phyloP scores from a whole-genome alignment of 2,113 vertebrate species.

The Poeciliopsis retropinna region DNA sequence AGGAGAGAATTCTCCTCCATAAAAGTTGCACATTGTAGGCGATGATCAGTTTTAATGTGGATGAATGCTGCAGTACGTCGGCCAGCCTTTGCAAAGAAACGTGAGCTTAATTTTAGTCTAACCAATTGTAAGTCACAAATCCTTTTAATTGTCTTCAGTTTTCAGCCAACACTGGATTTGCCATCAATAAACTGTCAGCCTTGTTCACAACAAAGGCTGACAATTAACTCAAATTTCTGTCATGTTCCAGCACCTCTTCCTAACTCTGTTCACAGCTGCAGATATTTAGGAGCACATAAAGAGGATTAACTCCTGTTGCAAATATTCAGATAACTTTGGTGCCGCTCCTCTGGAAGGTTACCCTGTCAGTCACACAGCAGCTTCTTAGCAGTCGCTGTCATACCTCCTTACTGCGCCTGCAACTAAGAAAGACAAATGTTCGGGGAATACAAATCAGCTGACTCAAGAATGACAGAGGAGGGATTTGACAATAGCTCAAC shows the following conservation, averaged over 20 bases:
- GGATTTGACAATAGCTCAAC: slow-evolving; percentile 30
- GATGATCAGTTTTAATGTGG: too few species aligned
- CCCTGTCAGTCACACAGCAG: slow-evolving; percentile 66
- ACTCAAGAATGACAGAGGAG: slow-evolving; percentile 31
- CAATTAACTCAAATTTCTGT: slow-evolving; percentile 48
- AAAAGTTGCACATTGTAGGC: background rate
- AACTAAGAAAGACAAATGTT: slow-evolving; percentile 42
- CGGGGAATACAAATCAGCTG: slow-evolving; percentile 55
- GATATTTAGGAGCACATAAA: slow-evolving; percentile 28
- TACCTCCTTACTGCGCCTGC: slow-evolving; percentile 34
- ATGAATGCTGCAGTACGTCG: background rate
- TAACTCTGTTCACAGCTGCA: slow-evolving; percentile 18
- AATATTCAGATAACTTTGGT: slow-evolving; percentile 66
- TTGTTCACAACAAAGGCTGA: slow-evolving; percentile 38
- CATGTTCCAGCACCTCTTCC: slow-evolving; percentile 14
- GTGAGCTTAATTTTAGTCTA: slow-evolving; percentile 1
- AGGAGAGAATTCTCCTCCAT: too few species aligned
- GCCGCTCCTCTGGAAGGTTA: slow-evolving; percentile 50
- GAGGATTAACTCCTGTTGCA: slow-evolving; percentile 51
- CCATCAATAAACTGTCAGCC: slow-evolving; percentile 17
- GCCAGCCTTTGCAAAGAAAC: background rate
- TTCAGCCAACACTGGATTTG: slow-evolving; percentile 13
- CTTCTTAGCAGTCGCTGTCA: slow-evolving; percentile 39
- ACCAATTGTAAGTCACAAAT: slow-evolving; percentile 13
- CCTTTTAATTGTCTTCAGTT: slow-evolving; percentile 6